Base-by-base conservation (phyloP, 1,140 invertebrate genomes). In the Zaprionus capensis region DNA sequence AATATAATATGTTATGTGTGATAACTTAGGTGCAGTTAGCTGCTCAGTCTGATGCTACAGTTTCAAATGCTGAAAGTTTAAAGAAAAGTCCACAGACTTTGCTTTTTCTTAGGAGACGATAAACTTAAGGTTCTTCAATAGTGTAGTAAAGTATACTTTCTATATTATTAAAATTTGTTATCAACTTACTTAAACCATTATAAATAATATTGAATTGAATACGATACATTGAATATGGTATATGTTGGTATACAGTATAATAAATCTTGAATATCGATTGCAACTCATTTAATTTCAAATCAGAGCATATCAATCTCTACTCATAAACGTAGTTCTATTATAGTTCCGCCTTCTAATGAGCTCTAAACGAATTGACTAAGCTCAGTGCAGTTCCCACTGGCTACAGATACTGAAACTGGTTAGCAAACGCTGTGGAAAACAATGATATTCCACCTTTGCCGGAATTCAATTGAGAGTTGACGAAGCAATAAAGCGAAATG, bases 401-500 rank as follows among this genome's bases (percentile, higher is more conserved):
- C 36, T 15, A 17, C n/a, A n/a, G 2, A 3, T 17, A 44, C 15
- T n/a, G 17, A 7, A 17, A 17, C 41, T 17, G 41, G 15, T 46
- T 46, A 17, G 15, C 11, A 14, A 5, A 22, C 12, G 20, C 46
- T 22, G 5, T 22, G 24, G 26, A 14, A 55, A n/a, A 55, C 53
- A 31, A 31, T 17, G 24, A 56, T 31, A 41, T 53, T 53, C 31
- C 34, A 53, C 26, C 15, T 56, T 51, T 51, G 46, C 12, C 20
- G 44, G 38, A 20, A 57, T 55, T 57, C 67, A 70, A 71, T 64
- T 66, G 38, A 53, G 53, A 61, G n/a, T 74, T 26, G 28, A 56
- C 62, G 61, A 49, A 22, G 31, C 41, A 61, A 69, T 63, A 68
- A 63, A 46, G n/a, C 41, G 6, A 46, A 46, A 46, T 46, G 41